Conservation (phyloP, 2,113 vertebrate species). For the Pyxicephalus adspersus region DNA sequence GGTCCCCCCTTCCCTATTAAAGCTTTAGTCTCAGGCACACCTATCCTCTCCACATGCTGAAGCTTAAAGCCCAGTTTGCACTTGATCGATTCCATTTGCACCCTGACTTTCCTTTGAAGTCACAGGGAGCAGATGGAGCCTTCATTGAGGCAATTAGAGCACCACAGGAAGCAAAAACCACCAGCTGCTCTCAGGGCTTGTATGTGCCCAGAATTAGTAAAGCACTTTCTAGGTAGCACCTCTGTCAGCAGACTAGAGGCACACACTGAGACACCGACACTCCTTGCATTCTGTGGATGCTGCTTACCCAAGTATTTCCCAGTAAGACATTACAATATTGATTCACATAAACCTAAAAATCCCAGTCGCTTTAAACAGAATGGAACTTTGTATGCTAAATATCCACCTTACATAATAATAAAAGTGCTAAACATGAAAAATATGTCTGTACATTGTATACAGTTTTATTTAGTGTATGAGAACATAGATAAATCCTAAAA, state of each 20-base stretch:
- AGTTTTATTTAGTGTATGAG: too few relatives aligned
- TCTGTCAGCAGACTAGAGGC: slow-evolving; percentile 37
- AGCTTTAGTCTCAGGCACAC: slow-evolving; percentile 46
- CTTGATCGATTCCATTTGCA: slow-evolving; percentile 55
- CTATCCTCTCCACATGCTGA: slow-evolving; percentile 51
- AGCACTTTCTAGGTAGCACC: slow-evolving; percentile 54
- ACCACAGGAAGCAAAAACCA: slow-evolving; percentile 47
- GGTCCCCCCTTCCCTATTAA: slow-evolving; percentile 9
- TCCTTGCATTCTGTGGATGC: not conserved
- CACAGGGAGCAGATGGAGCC: slow-evolving; percentile 55
- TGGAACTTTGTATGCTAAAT: too few relatives aligned
- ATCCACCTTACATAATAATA: too few relatives aligned
- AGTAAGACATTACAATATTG: not conserved
- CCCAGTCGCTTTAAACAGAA: too few relatives aligned
- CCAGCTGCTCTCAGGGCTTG: slow-evolving; percentile 49
- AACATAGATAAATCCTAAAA: too few relatives aligned
- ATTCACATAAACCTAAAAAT: too few relatives aligned
- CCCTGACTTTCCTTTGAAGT: slow-evolving; percentile 56
- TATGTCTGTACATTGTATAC: too few relatives aligned
- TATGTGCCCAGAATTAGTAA: slow-evolving; percentile 56
- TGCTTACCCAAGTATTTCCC: slow-evolving; percentile 22
- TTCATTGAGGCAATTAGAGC: slow-evolving; percentile 57
- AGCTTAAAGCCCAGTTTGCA: slow-evolving; percentile 53
- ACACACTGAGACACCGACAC: slow-evolving; percentile 28
- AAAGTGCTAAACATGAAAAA: too few relatives aligned